Evolutionary conservation across 1,140 invertebrate genomes (phyloP).

Genomic region (Hylaeus anthracinus): DNA sequence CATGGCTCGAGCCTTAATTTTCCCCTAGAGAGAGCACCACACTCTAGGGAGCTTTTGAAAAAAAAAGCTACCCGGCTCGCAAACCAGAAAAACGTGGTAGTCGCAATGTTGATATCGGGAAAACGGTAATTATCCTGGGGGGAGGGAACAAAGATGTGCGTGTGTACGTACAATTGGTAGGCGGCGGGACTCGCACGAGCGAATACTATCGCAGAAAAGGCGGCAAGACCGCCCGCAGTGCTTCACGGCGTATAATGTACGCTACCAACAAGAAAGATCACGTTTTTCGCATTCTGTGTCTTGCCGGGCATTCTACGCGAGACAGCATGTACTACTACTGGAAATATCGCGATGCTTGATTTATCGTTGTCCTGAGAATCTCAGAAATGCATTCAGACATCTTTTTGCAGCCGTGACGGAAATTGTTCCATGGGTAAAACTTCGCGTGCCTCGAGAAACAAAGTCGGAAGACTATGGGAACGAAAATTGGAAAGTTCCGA

Average conservation of each 20-base stretch:
- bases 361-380: constrained; percentile 5
- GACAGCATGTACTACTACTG: background rate
- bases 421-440: too few species aligned
- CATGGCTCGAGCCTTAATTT: background rate
- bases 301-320: background rate
- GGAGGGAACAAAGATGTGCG: background rate
- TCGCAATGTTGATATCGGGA: constrained; percentile 12
- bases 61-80: background rate
- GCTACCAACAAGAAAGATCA: constrained; percentile 19
- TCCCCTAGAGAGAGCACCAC: too few species aligned
- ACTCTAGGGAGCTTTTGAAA: background rate
- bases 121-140: background rate
- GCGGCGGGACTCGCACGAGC: too few species aligned
- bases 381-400: background rate
- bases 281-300: constrained; percentile 4
- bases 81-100: constrained; percentile 9
- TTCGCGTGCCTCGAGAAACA: too few species aligned
- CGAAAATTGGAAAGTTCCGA: background rate
- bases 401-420: background rate
- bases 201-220: constrained; percentile 10
- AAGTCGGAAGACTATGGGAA: too few species aligned
- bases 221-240: constrained; percentile 28
- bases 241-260: background rate
- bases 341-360: constrained; percentile 3
- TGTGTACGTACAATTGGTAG: constrained; percentile 13